phyloP scores from a whole-genome alignment of 2,888 invertebrate species.

The Chironomus riparius region DNA sequence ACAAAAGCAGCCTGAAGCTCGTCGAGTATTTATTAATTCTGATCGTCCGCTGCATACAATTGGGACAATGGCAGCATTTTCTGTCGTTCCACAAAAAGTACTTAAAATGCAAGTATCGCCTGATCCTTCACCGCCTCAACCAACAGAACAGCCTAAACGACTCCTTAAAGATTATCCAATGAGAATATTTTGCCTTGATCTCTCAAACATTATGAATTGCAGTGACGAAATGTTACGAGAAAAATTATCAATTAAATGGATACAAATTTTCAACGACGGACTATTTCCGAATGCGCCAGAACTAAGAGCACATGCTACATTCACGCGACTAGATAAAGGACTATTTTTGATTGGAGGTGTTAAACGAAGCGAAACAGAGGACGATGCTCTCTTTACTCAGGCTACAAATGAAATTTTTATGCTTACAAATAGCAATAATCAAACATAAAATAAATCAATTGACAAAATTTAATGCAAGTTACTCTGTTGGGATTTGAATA shows the following conservation, averaged over 20 bases:
- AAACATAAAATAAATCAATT: neutral
- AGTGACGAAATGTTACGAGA: neutral
- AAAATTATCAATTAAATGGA: neutral
- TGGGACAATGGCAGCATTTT: constrained; percentile 17
- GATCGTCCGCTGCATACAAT: constrained; percentile 8
- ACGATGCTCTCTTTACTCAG: constrained; percentile 5
- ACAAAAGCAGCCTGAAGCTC: neutral
- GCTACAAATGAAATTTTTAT: constrained; percentile 21
- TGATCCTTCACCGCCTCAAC: neutral
- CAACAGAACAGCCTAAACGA: neutral
- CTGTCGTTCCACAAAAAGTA: constrained; percentile 5
- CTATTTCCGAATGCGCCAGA: constrained; percentile 3
- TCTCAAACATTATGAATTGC: neutral
- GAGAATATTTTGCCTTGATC: constrained; percentile 17
- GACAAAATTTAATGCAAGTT: neutral
- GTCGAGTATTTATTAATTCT: constrained; percentile 16
- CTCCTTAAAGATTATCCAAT: constrained; percentile 12
- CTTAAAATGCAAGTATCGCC: neutral
- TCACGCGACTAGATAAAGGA: constrained; percentile 16
- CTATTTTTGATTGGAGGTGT: constrained; percentile 6
- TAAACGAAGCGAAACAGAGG: constrained; percentile 6
- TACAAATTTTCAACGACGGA: neutral
- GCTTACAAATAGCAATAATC: neutral
- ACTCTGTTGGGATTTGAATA: too few relatives aligned
- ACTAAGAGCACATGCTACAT: constrained; percentile 8